phyloP scores from a whole-genome alignment of 2,113 vertebrate species.

The Amia ocellicauda region DNA sequence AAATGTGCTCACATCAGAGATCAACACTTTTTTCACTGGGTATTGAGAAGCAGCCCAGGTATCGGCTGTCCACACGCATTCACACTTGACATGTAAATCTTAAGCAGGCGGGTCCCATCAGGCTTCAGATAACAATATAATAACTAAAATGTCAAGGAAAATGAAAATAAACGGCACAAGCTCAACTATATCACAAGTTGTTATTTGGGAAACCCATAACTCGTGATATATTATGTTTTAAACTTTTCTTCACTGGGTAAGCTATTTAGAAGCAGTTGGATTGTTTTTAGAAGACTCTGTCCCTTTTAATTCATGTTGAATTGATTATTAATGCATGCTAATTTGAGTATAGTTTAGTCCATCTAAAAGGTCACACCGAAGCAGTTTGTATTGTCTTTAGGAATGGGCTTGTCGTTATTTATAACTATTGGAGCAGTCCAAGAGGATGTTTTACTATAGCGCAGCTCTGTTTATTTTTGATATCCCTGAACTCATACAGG shows the following conservation, averaged over 20 bases:
- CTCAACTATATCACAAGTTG: not conserved
- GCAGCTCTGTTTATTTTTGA: slow-evolving; percentile 10
- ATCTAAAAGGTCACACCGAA: too few species aligned
- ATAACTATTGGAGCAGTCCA: not conserved
- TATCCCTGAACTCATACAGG: slow-evolving; percentile 21
- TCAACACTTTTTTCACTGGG: not conserved
- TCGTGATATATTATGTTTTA: not conserved
- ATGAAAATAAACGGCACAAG: not conserved
- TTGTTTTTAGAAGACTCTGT: too few species aligned
- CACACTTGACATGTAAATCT: not conserved
- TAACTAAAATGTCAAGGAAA: not conserved
- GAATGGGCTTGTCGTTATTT: not conserved
- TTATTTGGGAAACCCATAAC: not conserved
- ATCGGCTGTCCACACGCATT: not conserved
- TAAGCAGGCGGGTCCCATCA: not conserved
- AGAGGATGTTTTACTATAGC: not conserved
- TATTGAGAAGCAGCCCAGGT: not conserved
- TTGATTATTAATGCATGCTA: too few species aligned
- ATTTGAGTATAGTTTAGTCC: too few species aligned
- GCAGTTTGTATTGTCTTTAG: not conserved
- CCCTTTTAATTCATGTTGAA: too few species aligned
- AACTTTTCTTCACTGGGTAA: too few species aligned
- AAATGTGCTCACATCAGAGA: not conserved
- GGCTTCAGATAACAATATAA: not conserved
- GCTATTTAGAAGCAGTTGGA: too few species aligned